A percentile compares a stretch with the other conserved stretches of the same genome.
These are phyloP conservation scores for Anoplopoma fimbria DNA, from an alignment of 2,113 vertebrate species.

Conservation along the genomic window DNA sequence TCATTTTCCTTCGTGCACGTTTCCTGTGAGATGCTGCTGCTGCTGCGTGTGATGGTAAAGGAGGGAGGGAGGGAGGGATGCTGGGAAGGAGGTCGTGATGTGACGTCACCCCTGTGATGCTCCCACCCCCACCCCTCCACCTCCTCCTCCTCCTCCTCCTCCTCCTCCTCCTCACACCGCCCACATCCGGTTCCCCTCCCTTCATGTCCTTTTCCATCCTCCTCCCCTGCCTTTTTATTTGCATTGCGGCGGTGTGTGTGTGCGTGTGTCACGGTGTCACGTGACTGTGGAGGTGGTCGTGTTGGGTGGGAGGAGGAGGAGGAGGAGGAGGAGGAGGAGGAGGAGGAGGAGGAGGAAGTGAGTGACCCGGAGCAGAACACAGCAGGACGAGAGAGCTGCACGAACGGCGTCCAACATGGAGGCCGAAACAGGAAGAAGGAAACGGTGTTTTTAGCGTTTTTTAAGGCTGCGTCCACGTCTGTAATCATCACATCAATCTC, in stretches of 20 bases:
- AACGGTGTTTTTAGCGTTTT: background rate
- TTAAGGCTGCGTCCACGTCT: background rate
- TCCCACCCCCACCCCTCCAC: slow-evolving; percentile 55
- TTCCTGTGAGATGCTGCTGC: slow-evolving; percentile 3
- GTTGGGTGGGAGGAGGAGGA: slow-evolving; percentile 51
- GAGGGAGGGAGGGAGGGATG: background rate
- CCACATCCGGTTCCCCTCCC: slow-evolving; percentile 61
- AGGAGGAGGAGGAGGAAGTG: slow-evolving; percentile 83
- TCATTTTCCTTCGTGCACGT: slow-evolving; percentile 21
- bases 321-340: background rate
- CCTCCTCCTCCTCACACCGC: slow-evolving; percentile 16
- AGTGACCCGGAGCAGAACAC: slow-evolving; percentile 86
- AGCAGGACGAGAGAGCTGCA: slow-evolving; percentile 38
- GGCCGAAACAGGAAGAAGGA: slow-evolving; percentile 52
- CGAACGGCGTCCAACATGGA: slow-evolving; percentile 77
- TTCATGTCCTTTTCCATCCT: slow-evolving; percentile 42
- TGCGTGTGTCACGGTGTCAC: slow-evolving; percentile 45
- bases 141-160: slow-evolving; percentile 31
- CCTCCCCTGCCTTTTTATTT: slow-evolving; percentile 33
- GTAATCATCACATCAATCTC: rapidly evolving
- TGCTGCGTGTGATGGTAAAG: background rate
- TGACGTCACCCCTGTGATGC: slow-evolving; percentile 71
- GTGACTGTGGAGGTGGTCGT: slow-evolving; percentile 51
- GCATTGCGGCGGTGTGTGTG: slow-evolving; percentile 30
- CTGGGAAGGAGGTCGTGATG: slow-evolving; percentile 56